phyloP scores from a whole-genome alignment of 1,140 invertebrate genomes.

The Archivesica marissinica region DNA sequence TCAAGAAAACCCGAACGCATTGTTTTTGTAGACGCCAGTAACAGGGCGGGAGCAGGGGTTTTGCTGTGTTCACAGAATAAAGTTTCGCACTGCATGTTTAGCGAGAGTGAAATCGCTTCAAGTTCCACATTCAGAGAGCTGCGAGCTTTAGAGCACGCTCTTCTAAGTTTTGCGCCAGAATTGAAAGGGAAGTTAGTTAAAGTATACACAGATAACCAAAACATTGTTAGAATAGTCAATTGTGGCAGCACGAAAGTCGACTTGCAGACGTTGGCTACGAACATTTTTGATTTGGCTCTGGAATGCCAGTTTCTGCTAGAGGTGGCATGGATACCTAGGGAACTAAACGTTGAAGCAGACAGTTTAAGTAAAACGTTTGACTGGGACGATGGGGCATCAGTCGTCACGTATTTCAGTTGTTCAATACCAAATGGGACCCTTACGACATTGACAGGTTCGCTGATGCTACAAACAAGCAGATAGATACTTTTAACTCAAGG shows the following conservation, averaged over 20 bases:
- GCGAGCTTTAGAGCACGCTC: neutral
- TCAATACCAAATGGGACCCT: neutral
- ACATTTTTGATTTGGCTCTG: neutral
- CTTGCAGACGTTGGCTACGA: neutral
- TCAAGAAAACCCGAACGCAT: neutral
- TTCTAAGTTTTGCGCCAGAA: neutral
- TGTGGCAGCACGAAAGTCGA: neutral
- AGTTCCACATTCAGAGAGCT: neutral
- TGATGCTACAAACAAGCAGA: neutral
- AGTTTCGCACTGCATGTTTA: conserved; percentile 8
- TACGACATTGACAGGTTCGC: neutral
- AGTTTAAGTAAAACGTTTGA: neutral
- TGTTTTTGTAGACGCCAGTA: conserved; percentile 38
- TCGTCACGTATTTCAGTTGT: neutral
- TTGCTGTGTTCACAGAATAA: neutral
- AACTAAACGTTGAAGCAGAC: conserved; percentile 27
- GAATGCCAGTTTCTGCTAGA: neutral
- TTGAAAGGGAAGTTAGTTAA: neutral
- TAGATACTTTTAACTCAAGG: neutral
- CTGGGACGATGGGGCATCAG: neutral
- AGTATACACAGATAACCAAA: conserved; percentile 15
- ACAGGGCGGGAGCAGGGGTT: conserved; percentile 12
- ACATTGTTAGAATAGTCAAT: neutral
- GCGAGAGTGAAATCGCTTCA: neutral
- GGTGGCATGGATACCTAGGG: conserved; percentile 35